Base-by-base conservation (phyloP, 2,797 vertebrate species). In the Threskiornis aethiopicus region DNA sequence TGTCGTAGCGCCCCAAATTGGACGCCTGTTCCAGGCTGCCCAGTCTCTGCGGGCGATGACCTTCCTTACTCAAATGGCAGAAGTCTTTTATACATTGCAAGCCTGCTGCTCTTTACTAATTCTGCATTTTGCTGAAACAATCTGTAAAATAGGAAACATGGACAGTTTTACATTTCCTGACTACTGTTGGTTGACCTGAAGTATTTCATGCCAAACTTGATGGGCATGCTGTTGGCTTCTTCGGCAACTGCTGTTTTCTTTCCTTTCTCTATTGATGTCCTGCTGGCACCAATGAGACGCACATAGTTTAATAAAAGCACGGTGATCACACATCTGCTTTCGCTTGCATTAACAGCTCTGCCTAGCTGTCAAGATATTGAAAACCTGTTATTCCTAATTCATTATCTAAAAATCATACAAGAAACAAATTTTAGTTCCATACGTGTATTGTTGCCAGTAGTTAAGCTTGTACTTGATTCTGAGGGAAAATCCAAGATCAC, bases 1-100 rank as follows among this genome's bases (percentile, higher is more conserved):
- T 11, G 5, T 16, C 0, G 0, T 7, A 52, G 20, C 1, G 3
- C 6, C 31, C 59, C 51, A 82, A 16, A 37, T 8, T 2, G 16
- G 58, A 65, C 0, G 0, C 24, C 10, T n/a, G 8, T 37, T 76
- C 54, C 55, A 55, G 44, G n/a, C 33, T 51, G n/a, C 61, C 26
- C 2, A 0, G 6, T 24, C 19, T 52, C 52, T 59, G 12, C 2
- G 1, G 42, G 44, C 9, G 24, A 46, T 2, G 17, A 70, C 20
- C 28, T 54, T 71, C 61, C 29, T 42, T 71, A n/a, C 15, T 67
- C 31, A 42, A 1, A 2, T n/a, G 31, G 29, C 47, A 79, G 58
- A 77, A 89, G 13, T 35, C 33, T 69, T 76, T 26, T 54, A 41
- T 1, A 5, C 37, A 69, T 9, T n/a, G 39, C 42, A 51, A 84